Evolutionary conservation across 2,888 invertebrate genomes (phyloP).

Genomic region (Phorcus lineatus): DNA sequence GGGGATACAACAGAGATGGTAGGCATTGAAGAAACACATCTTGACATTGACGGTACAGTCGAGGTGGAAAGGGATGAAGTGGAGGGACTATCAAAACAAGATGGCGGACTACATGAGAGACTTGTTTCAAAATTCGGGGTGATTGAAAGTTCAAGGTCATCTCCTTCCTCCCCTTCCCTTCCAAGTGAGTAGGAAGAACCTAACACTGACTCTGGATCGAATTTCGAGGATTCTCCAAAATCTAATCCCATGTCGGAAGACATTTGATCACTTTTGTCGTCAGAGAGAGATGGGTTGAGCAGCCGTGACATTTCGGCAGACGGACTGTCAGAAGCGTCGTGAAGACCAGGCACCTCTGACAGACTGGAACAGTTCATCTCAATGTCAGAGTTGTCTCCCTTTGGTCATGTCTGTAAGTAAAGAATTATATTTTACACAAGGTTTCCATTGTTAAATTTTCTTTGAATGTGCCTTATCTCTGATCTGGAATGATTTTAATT

Average conservation of each 20-base stretch:
- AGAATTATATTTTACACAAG: too few species aligned
- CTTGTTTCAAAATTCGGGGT: slow-evolving; percentile 6
- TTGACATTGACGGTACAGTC: neutral
- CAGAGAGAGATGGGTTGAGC: slow-evolving; percentile 26
- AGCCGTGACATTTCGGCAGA: slow-evolving; percentile 18
- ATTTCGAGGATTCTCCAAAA: slow-evolving; percentile 22
- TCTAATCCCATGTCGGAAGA: slow-evolving; percentile 9
- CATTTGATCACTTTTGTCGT: slow-evolving; percentile 20
- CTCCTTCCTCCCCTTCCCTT: neutral
- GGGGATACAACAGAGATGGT: neutral
- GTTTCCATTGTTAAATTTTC: too few species aligned
- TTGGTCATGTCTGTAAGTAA: neutral
- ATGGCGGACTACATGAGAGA: slow-evolving; percentile 10
- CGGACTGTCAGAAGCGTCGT: neutral
- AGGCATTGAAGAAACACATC: neutral
- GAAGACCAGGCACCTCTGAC: neutral
- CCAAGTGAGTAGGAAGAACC: slow-evolving; percentile 6
- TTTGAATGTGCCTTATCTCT: too few species aligned
- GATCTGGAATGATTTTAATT: too few species aligned
- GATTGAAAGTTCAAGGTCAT: slow-evolving; percentile 3
- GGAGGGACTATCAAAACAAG: neutral
- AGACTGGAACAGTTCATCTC: neutral
- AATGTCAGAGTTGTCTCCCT: neutral
- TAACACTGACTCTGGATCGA: slow-evolving; percentile 9
- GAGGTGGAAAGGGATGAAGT: neutral